Base-by-base conservation (phyloP, 2,888 invertebrate species). In the Atethmia centrago region DNA sequence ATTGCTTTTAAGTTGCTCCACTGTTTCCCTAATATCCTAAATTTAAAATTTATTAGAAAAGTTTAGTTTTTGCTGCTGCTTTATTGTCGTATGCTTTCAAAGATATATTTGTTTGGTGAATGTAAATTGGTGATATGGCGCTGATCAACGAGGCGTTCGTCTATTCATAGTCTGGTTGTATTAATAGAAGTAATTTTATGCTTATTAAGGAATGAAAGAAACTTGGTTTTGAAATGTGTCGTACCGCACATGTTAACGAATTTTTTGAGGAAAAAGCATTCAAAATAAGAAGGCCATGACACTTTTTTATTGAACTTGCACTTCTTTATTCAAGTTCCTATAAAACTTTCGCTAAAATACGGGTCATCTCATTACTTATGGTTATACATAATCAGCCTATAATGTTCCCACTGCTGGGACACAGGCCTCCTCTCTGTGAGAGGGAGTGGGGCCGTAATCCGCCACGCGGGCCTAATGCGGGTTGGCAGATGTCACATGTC, bases 1-100 rank as follows among this genome's bases (percentile, higher is more conserved):
- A 95, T 95, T 94, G 93, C 94, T 95, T 93, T 92, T 88, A 89
- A 92, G 90, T 91, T 92, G 93, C 93, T 88, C 90, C 88, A 91
- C 90, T 83, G 90, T 93, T 94, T 93, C 93, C 92, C 88, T 89
- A 89, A 93, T 85, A 86, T 76, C 65, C 71, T 85, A 85, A 86
- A 88, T 85, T 87, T 88, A 68, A 87, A 87, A 85, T 82, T 87
- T 86, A 85, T 84, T 87, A 40, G 64, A 25, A 82, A 87, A 80
- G 74, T 85, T 85, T 77, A 63, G 82, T 79, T 80, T 88, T 79
- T 80, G 67, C 68, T 71, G 71, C 79, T 81, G 66, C 16, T 72
- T 74, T 70, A 81, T 42, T 74, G 79, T 86, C 67, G 64, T 74
- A 72, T 68, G 75, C 70, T 81, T 80, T 78, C 63, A 71, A 53